Base-by-base conservation (phyloP, 2,888 invertebrate species). In the Eledona agricola region DNA sequence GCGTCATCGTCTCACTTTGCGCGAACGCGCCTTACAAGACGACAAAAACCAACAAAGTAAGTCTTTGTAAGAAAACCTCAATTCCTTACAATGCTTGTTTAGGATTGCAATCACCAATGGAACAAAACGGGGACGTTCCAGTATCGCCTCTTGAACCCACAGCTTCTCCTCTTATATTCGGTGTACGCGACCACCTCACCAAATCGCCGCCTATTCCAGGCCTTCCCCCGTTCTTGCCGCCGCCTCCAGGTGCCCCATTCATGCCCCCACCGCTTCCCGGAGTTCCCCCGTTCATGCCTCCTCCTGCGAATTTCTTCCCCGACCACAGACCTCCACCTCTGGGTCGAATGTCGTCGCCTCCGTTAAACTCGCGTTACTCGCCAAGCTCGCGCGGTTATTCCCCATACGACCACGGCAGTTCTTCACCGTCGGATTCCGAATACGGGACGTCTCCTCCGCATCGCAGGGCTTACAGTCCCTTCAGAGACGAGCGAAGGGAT, bases 151-250 rank as follows among this genome's bases (percentile, higher is more conserved):
- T 77, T 26, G 76, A 77, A 67, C 76, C 75, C 57, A 74, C 74
- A 57, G 75, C 74, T 46, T 77, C 72, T 64, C 80, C 78, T 51
- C 72, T 77, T 52, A 70, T 73, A 72, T 79, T 65, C 59, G 77
- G 62, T 57, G 74, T 62, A 62, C 75, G 66, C 61, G 72, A 75
- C 47, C 72, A 72, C 53, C 62, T 76, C 32, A 72, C 74, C n/a
- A 74, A 72, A 50, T 73, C 76, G 54, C 81, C 79, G 38, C 78
- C 84, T 62, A 83, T 85, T 43, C 84, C 85, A 26, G 82, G 83
- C 49, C 83, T 84, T 51, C 84, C 84, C n/a, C 85, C 85, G 53
- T 82, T 84, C 67, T 84, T 82, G 43, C 82, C 81, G 37, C 80
- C 80, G 34, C 78, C 60, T 38, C 59, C 46, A 13, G 56, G 65